Evolutionary conservation across 1,140 invertebrate species (phyloP), one percentile per base, ranked within the genome.

Genomic region (Bombus pyrosoma): DNA sequence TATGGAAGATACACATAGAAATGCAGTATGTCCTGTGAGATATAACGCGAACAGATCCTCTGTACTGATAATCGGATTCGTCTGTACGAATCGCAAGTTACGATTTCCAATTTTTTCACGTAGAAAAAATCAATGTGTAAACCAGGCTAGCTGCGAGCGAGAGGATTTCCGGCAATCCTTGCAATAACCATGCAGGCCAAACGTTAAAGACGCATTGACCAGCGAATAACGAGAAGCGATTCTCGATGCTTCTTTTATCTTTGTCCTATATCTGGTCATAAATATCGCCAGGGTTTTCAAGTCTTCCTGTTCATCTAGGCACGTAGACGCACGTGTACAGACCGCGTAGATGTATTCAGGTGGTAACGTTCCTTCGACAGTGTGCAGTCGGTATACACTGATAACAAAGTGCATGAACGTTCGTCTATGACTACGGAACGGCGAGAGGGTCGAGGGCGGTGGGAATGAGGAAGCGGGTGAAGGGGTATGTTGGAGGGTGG

Each of bases 351-450:
- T 81, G 83, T 66, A 68, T 80, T 85, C 68, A 86, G 85, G 83
- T 91, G 75, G 75, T 81, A 77, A 82, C 71, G 79, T 87, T 34
- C 64, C 57, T 68, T 77, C 47, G 13, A 37, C 69, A 41, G 53
- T 75, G 39, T 53, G 62, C 78, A 66, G 41, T 72, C 43, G 73
- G 66, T 66, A 64, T 57, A 87, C 80, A 76, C 68, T 25, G 81
- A 92, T 88, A 87, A 85, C 83, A 87, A 74, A 81, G 81, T 71
- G 64, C 41, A 74, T 39, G 81, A 86, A 57, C 72, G 76, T 81
- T 87, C 78, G 83, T 82, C 85, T 81, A 87, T 87, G 89, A 84
- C 85, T 91, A 86, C 86, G 83, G 84, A 83, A 87, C 69, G 82
- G 59, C 41, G 66, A 10, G 72, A 76, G 83, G 53, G 43, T 4